These are phyloP conservation scores for Caenorhabditis remanei DNA, from an alignment of 1,140 invertebrate species.

Conservation along the genomic window DNA sequence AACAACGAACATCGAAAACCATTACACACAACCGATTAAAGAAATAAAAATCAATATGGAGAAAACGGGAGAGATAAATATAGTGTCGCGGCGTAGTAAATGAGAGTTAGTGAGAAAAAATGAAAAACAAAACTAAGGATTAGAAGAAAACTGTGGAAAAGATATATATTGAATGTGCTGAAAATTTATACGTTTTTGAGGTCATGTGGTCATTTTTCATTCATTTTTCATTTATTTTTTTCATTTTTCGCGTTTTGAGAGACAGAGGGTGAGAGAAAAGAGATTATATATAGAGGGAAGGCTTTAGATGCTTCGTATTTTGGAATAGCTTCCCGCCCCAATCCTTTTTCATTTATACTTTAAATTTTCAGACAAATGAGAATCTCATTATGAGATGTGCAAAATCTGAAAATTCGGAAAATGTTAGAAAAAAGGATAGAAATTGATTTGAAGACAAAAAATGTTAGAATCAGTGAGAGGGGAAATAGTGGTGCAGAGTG, in stretches of 20 bases:
- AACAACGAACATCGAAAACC: slow-evolving; percentile 40
- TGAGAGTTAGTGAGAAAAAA: slow-evolving; percentile 6
- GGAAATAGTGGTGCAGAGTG: neutral
- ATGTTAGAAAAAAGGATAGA: too few relatives aligned
- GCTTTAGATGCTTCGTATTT: neutral
- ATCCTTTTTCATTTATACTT: too few relatives aligned
- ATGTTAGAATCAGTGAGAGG: neutral
- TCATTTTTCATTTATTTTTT: too few relatives aligned
- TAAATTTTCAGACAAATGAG: too few relatives aligned
- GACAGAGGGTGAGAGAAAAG: neutral
- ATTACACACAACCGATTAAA: slow-evolving; percentile 46
- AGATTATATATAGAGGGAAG: neutral
- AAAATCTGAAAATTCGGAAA: too few relatives aligned
- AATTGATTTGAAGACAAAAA: too few relatives aligned
- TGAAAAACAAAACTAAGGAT: slow-evolving; percentile 21
- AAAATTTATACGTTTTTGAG: neutral
- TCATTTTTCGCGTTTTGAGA: neutral
- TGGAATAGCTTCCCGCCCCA: too few relatives aligned
- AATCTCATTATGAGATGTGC: too few relatives aligned
- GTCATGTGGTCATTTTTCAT: slow-evolving; percentile 26
- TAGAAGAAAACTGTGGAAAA: neutral
- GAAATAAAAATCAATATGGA: neutral
- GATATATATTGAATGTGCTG: neutral
- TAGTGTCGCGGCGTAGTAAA: neutral
- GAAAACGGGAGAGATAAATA: neutral